A percentile compares a stretch with the other conserved stretches of the same genome.
Conservation (phyloP, 2,113 vertebrate species). For the Ptyas mucosa region DNA sequence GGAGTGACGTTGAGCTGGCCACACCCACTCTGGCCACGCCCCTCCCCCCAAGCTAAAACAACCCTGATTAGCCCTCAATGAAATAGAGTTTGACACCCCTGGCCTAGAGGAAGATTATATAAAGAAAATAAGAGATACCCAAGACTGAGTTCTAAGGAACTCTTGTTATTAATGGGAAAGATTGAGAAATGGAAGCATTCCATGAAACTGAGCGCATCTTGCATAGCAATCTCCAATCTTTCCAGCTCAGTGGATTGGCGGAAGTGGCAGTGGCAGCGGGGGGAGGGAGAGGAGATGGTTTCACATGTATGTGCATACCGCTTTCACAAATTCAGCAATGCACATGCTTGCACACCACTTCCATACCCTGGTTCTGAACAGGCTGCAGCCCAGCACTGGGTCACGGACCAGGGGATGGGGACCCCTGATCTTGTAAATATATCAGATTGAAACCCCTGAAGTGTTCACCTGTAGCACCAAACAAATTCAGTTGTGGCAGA, state of each 20-base stretch:
- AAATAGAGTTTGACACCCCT: no score
- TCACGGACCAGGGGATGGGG: no score
- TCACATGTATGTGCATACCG: neutral
- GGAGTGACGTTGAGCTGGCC: no score
- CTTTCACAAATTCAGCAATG: neutral
- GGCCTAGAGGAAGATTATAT: neutral
- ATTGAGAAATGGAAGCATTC: neutral
- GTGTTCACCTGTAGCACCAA: neutral
- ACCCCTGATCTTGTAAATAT: neutral
- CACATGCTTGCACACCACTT: neutral
- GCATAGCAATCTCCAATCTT: neutral
- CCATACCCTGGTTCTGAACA: neutral
- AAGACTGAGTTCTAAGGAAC: neutral
- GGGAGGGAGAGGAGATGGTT: neutral
- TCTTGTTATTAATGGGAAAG: neutral
- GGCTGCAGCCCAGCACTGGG: neutral
- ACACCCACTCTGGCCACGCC: no score
- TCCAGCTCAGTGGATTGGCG: neutral
- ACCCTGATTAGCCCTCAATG: no score
- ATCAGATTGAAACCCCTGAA: neutral
- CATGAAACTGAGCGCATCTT: neutral
- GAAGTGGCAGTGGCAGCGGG: neutral
- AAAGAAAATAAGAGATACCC: neutral
- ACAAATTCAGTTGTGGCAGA: neutral
- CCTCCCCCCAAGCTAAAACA: no score